These are phyloP conservation scores for Rhynchonema sp. DNA, from an alignment of 2,888 invertebrate species.

Conservation along the genomic window DNA sequence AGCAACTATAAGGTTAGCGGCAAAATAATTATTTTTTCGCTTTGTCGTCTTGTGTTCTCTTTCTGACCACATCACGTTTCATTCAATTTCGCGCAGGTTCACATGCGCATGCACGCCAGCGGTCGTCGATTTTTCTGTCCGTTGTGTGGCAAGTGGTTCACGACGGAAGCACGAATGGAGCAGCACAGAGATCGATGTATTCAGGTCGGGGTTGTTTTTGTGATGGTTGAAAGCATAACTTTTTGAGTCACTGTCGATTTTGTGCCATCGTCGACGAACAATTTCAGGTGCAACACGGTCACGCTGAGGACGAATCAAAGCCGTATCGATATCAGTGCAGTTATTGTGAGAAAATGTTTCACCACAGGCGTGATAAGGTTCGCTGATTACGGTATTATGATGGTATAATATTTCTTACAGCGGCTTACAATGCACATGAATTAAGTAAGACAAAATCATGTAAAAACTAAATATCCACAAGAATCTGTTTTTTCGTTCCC, in stretches of 20 bases:
- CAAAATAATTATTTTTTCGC: too few species aligned
- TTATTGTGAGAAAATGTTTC: constrained; percentile 15
- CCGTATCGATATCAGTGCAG: constrained; percentile 12
- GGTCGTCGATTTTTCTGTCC: constrained; percentile 11
- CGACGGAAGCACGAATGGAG: constrained; percentile 6
- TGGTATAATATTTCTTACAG: neutral
- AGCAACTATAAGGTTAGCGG: constrained; percentile 9
- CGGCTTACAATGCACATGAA: too few species aligned
- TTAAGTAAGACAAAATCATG: too few species aligned
- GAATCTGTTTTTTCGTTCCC: neutral
- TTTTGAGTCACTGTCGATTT: neutral
- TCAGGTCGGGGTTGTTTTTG: neutral
- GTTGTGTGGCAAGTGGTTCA: constrained; percentile 10
- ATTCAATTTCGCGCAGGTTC: too few species aligned
- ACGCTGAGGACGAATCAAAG: constrained; percentile 4
- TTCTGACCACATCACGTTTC: too few species aligned
- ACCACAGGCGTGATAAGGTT: constrained; percentile 14
- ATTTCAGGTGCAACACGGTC: constrained; percentile 7
- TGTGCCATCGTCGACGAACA: constrained; percentile 5
- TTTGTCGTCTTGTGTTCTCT: too few species aligned
- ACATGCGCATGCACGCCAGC: constrained; percentile 10
- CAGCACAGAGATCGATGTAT: constrained; percentile 8
- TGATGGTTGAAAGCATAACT: neutral
- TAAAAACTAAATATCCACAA: too few species aligned
- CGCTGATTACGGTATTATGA: neutral